A percentile compares a stretch with the other conserved stretches of the same genome.
phyloP scores from a whole-genome alignment of 1,140 invertebrate species.

The Meloidogyne chitwoodi region DNA sequence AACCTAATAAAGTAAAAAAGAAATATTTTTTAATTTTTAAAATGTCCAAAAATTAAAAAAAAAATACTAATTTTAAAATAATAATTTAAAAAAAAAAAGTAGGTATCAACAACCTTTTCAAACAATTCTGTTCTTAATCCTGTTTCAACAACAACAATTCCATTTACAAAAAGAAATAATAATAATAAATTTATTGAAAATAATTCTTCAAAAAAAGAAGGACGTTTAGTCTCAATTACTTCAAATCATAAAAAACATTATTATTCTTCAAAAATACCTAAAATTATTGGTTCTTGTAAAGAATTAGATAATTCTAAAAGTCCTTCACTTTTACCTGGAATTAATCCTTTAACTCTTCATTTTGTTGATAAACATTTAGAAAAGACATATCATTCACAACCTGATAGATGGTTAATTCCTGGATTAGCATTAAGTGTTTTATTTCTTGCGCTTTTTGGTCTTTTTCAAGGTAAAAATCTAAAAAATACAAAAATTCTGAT shows the following conservation, averaged over 20 bases:
- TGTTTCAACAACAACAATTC: neutral
- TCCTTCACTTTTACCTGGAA: constrained; percentile 17
- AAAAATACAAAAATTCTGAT: constrained; percentile 11
- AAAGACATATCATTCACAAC: constrained; percentile 44
- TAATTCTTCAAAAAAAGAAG: neutral
- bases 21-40: neutral
- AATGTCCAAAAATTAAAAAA: too few species aligned
- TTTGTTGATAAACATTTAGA: constrained; percentile 39
- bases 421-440: constrained; percentile 54
- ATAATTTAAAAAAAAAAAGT: too few species aligned
- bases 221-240: neutral
- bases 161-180: neutral
- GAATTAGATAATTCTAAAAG: neutral
- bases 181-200: neutral
- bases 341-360: constrained; percentile 30
- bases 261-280: too few species aligned
- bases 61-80: too few species aligned
- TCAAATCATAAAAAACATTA: neutral
- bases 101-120: constrained; percentile 1
- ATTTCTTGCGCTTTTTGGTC: constrained; percentile 53
- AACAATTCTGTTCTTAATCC: too few species aligned
- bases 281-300: neutral
- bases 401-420: constrained; percentile 59
- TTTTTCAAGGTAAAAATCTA: constrained; percentile 44
- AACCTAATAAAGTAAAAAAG: too few species aligned